Evolutionary conservation across 2,888 invertebrate genomes (phyloP), one percentile per base, ranked within the genome.

Genomic region (Scelioninae gen. 2): DNA sequence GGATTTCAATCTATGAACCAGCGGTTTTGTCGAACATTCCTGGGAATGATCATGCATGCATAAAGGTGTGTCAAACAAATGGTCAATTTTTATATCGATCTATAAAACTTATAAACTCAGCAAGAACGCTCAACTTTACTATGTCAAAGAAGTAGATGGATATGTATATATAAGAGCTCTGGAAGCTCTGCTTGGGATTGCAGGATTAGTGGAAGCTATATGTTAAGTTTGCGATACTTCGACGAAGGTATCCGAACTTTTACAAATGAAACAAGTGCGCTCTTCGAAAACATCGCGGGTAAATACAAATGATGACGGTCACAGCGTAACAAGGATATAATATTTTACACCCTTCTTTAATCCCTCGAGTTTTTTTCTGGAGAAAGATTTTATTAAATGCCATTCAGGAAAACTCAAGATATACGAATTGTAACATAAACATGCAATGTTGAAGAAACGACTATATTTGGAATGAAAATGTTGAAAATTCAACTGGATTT

Each of bases 141-240:
- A 64, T 65, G 55, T 57, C 61, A 53, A 33, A 50, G 73, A 68
- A 73, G 63, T 68, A 68, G 64, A 72, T 72, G 46, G 60, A 53
- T 53, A 64, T 60, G 65, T 72, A 65, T n/a, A n/a, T 65, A 72
- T 60, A 65, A 65, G 60, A 48, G 60, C 9, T 60, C 37, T 53
- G 71, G 60, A 60, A 65, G 53, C 60, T 52, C 25, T 15, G 53
- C 43, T 57, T 52, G 57, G 68, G 63, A 57, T 68, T 64, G 50
- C 16, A 39, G 64, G 73, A 61, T 68, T 64, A 73, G 52, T 41
- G 35, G 52, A 39, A 58, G 57, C 45, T 68, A 46, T 37, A 68
- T 68, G 50, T 68, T 50, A 63, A 64, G 67, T 55, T 68, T 61
- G 39, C 48, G 67, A 63, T 68, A 57, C 55, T 61, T 61, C 41